phyloP scores from a whole-genome alignment of 2,113 vertebrate genomes.

The Azemiops feae region DNA sequence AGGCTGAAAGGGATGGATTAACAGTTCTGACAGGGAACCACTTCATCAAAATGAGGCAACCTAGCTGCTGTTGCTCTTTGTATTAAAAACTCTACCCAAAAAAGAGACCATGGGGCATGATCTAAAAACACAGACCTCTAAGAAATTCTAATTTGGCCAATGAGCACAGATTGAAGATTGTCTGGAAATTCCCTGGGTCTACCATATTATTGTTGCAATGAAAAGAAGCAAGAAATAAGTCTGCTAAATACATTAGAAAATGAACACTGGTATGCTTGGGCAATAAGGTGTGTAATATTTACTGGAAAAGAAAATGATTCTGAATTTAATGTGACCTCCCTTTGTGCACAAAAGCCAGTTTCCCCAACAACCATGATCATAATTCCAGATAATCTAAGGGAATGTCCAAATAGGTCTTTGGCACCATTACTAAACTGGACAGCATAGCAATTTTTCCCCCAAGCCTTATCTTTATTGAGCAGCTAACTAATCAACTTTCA shows the following conservation, averaged over 20 bases:
- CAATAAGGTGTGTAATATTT: background rate
- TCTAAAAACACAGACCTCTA: background rate
- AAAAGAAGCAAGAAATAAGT: too few species aligned
- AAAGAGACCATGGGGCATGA: background rate
- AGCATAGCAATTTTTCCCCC: background rate
- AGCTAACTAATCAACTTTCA: background rate
- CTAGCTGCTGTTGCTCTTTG: background rate
- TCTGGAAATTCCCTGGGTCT: background rate
- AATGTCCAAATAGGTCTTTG: background rate
- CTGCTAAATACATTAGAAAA: background rate
- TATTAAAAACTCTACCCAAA: background rate
- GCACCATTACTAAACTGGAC: background rate
- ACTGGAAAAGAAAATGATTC: background rate
- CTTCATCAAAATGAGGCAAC: background rate
- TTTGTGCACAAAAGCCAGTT: background rate
- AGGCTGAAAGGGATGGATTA: background rate
- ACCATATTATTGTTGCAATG: too few species aligned
- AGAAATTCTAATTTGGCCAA: background rate
- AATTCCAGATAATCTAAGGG: background rate
- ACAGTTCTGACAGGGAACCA: background rate
- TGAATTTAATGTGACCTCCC: background rate
- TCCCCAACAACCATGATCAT: background rate
- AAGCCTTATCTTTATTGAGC: background rate
- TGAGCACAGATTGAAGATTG: background rate
- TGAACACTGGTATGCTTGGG: background rate